Conservation (phyloP, 1,140 invertebrate genomes). For the Medauroidea extradentata region DNA sequence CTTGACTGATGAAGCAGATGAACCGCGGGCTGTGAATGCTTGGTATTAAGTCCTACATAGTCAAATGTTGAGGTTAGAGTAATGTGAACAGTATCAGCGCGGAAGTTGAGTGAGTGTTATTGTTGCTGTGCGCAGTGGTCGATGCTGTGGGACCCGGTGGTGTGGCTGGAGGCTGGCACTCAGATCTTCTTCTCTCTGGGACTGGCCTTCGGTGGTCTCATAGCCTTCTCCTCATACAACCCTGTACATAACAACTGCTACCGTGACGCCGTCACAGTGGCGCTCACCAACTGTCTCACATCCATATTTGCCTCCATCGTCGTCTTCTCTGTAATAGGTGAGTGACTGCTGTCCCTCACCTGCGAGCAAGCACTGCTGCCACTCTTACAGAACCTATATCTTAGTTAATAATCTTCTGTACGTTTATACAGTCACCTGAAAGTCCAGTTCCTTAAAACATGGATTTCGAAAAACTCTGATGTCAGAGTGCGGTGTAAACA, state of each 20-base stretch:
- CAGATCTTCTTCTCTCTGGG: conserved; percentile 98
- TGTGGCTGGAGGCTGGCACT: conserved; percentile 94
- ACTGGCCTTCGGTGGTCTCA: conserved; percentile 89
- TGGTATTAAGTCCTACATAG: too few species aligned
- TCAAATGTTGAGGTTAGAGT: too few species aligned
- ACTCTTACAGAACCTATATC: too few species aligned
- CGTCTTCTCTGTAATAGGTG: conserved; percentile 96
- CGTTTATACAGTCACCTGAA: too few species aligned
- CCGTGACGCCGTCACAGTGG: conserved; percentile 89
- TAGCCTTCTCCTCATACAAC: conserved; percentile 94
- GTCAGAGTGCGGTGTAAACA: too few species aligned
- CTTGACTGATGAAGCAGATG: too few species aligned
- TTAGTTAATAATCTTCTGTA: not conserved
- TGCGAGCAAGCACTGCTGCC: not conserved
- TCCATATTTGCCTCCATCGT: conserved; percentile 98
- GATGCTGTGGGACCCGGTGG: conserved; percentile 70
- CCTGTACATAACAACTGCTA: conserved; percentile 95
- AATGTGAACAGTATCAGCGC: too few species aligned
- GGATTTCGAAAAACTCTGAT: not conserved
- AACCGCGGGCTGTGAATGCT: too few species aligned
- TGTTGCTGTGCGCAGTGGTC: conserved; percentile 57
- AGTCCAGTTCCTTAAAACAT: too few species aligned
- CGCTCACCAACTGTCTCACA: conserved; percentile 90
- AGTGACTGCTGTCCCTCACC: not conserved
- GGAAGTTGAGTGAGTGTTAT: too few species aligned